A percentile compares a stretch with the other conserved stretches of the same genome.
Conservation (phyloP, 2,113 vertebrate species). For the Benitochromis conjunctus region DNA sequence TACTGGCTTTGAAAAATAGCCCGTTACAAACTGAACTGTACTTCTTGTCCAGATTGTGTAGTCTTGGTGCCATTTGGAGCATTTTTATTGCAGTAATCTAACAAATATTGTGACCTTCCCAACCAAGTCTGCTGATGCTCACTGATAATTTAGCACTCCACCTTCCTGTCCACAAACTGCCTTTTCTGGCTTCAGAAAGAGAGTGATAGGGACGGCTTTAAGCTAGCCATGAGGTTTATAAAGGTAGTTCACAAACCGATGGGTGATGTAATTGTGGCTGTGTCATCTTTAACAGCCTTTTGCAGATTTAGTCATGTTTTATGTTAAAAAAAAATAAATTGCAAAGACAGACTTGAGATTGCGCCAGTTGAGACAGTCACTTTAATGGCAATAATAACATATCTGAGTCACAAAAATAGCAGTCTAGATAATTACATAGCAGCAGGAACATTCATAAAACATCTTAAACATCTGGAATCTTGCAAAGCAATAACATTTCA, state of each 20-base stretch:
- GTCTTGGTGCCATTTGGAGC: not conserved
- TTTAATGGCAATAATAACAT: conserved; percentile 64
- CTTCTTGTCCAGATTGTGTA: not conserved
- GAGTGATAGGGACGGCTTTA: not conserved
- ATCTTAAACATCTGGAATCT: conserved; percentile 39
- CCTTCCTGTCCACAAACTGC: not conserved
- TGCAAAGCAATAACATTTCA: conserved; percentile 50
- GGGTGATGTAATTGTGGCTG: not conserved
- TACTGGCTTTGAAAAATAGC: not conserved
- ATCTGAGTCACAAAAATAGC: conserved; percentile 63
- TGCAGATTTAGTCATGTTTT: not conserved
- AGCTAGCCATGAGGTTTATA: not conserved
- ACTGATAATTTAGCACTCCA: not conserved
- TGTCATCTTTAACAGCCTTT: not conserved
- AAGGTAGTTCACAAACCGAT: not conserved
- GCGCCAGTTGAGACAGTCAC: conserved; percentile 43
- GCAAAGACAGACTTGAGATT: not conserved
- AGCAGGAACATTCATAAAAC: conserved; percentile 70
- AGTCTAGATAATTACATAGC: conserved; percentile 69
- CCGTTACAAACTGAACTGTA: not conserved
- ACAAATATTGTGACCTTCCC: not conserved
- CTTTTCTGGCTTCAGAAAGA: not conserved
- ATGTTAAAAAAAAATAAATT: not conserved
- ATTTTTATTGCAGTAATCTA: not conserved
- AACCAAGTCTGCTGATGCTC: too few species aligned